These are phyloP conservation scores for Hesperia comma DNA, from an alignment of 2,888 invertebrate genomes.

Conservation along the genomic window DNA sequence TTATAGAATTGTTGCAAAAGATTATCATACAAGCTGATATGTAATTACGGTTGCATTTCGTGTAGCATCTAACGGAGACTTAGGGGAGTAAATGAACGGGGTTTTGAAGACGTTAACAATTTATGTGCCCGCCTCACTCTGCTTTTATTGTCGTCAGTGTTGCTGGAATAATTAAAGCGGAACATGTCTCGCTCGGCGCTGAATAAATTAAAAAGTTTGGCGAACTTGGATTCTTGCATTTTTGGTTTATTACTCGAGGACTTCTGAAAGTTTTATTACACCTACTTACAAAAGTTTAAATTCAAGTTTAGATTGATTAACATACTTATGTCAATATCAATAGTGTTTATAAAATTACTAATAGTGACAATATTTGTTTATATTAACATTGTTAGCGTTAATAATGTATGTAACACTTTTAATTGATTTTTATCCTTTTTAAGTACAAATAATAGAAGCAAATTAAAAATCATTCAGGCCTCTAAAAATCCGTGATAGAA, in stretches of 20 bases:
- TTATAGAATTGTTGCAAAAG: background rate
- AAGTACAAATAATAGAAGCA: no score
- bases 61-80: conserved; percentile 39
- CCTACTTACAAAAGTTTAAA: no score
- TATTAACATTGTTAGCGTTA: no score
- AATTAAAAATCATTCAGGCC: no score
- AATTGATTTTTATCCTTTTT: no score
- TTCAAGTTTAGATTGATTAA: no score
- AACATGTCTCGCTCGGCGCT: conserved; percentile 47
- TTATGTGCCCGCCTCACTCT: conserved; percentile 65
- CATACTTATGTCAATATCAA: no score
- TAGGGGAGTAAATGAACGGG: conserved; percentile 64
- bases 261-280: background rate
- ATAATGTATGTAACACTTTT: no score
- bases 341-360: no score
- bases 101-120: conserved; percentile 77
- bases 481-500: no score
- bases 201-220: conserved; percentile 50
- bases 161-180: conserved; percentile 50
- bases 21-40: background rate
- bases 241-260: conserved; percentile 3
- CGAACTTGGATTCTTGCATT: conserved; percentile 25
- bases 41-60: conserved; percentile 2
- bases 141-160: conserved; percentile 64
- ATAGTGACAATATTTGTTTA: no score